Base-by-base conservation (phyloP, 2,113 vertebrate species). In the Lophochroa leadbeateri region DNA sequence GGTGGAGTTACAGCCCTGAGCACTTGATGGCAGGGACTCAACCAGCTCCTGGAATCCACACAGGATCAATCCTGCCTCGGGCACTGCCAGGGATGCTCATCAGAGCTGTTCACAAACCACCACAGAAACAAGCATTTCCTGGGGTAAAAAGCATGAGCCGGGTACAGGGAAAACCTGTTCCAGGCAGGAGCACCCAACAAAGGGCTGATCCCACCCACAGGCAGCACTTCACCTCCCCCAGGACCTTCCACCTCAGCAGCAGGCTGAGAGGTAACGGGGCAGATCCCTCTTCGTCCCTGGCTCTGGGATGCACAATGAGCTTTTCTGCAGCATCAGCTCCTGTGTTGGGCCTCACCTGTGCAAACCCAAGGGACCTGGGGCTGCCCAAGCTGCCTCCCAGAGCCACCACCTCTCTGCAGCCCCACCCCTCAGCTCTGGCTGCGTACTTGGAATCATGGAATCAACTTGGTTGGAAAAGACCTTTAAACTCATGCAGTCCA, bases 301-400 rank as follows among this genome's bases (percentile, higher is more conserved):
- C 4, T 0, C 53, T 4, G 21, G 52, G 70, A 57, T 1, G n/a
- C 13, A 33, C 18, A 46, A 13, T 3, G 44, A 67, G 77, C 44
- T 33, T 35, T 47, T 46, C 46, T 24, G 43, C 14, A 11, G 68
- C 43, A 44, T 9, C 60, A 60, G 3, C 50, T 28, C 10, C 25
- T 4, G 2, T 0, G 0, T 0, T 37, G 58, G 71, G 67, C 50
- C 33, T 55, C 15, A 1, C 2, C 10, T 64, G 16, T 24, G 39
- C 52, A 44, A 37, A 19, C 28, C 8, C 65, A 25, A 3, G 39
- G 19, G 46, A 4, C 17, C 11, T 2, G 2, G 53, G 20, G 33
- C 63, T 64, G 64, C 4, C 49, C 23, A 24, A 39, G 25, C 18
- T 7, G 23, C 28, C 52, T 2, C 74, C 24, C 14, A 7, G 65